A percentile compares a stretch with the other conserved stretches of the same genome.
Conservation (phyloP, 2,797 vertebrate genomes). For the Ceryle rudis region DNA sequence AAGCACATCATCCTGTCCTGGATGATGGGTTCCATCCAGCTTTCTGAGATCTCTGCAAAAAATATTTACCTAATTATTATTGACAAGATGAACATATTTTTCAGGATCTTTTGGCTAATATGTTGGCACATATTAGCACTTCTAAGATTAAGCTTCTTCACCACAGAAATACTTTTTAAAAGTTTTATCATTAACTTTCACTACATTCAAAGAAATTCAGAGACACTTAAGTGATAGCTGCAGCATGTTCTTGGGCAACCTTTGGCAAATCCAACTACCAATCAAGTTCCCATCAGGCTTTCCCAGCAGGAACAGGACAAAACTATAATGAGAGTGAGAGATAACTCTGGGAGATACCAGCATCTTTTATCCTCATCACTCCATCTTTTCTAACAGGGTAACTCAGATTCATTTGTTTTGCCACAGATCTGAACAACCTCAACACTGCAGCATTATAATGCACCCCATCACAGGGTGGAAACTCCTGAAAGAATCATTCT, state of each 20-base stretch:
- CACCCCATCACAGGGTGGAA: neutral
- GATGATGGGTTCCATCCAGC: neutral
- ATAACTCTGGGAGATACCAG: neutral
- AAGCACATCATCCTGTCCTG: neutral
- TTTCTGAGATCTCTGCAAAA: neutral
- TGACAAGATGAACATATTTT: neutral
- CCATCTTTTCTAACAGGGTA: neutral
- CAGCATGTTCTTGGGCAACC: neutral
- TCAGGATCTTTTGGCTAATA: neutral
- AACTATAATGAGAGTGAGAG: neutral
- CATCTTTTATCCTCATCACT: neutral
- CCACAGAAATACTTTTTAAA: neutral
- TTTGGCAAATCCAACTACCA: neutral
- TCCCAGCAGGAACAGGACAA: neutral
- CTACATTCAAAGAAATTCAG: neutral
- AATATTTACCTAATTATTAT: neutral
- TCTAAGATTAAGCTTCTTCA: neutral
- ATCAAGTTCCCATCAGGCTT: neutral
- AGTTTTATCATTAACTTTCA: neutral
- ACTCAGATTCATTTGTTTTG: neutral
- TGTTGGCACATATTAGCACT: neutral
- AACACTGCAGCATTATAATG: neutral
- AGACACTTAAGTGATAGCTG: neutral
- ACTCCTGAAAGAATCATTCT: neutral
- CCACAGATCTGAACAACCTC: neutral